Conservation (phyloP, 2,888 invertebrate species). For the Desoria tigrina region DNA sequence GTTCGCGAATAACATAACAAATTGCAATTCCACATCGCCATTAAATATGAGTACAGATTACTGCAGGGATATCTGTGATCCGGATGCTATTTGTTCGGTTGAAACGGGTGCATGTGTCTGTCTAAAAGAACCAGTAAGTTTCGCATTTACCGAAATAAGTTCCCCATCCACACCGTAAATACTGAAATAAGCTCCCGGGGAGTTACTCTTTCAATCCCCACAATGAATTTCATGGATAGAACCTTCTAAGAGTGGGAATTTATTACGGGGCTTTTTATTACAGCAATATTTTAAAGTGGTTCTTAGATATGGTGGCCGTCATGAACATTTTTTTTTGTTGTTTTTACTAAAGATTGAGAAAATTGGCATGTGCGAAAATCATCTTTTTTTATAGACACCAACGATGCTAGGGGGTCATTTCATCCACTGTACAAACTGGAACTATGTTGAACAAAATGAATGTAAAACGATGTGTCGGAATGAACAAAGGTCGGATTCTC, state of each 20-base stretch:
- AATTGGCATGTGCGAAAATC: too few species aligned
- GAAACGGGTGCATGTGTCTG: conserved; percentile 31
- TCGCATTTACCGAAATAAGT: too few species aligned
- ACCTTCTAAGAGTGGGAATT: too few species aligned
- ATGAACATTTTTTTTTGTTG: too few species aligned
- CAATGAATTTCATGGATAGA: too few species aligned
- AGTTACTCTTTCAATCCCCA: background rate
- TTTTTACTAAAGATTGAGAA: too few species aligned
- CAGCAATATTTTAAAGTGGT: too few species aligned
- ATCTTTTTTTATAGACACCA: conserved; percentile 22
- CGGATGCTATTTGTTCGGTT: conserved; percentile 13
- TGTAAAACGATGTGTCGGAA: conserved; percentile 18
- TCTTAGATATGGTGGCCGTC: too few species aligned
- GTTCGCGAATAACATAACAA: too few species aligned
- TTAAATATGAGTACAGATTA: conserved; percentile 24
- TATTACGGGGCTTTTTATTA: too few species aligned
- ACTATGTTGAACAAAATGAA: conserved; percentile 33
- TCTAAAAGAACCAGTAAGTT: conserved; percentile 33
- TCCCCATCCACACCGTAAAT: too few species aligned
- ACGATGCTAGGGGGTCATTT: conserved; percentile 28
- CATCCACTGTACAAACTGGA: conserved; percentile 40
- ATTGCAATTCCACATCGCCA: conserved; percentile 11
- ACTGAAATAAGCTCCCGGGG: background rate
- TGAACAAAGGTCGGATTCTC: conserved; percentile 20
- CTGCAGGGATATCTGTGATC: conserved; percentile 32